Evolutionary conservation across 2,113 vertebrate species (phyloP).

Genomic region (Fregata magnificens): DNA sequence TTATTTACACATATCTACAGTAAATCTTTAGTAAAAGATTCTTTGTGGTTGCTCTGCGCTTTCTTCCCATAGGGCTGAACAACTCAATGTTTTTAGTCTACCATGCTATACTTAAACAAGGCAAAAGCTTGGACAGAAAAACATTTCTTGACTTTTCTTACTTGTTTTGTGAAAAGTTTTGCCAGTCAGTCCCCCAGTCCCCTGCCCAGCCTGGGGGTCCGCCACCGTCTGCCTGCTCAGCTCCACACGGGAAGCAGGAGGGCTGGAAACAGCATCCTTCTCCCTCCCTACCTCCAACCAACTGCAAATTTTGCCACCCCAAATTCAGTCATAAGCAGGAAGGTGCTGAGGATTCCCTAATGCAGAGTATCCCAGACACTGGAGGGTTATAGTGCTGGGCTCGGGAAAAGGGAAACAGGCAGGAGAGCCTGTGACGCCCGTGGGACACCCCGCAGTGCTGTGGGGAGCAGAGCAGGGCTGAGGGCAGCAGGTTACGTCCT

Average conservation of each 20-base stretch:
- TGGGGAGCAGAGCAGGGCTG: too few species aligned
- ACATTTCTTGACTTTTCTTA: not conserved
- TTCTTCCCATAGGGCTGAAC: not conserved
- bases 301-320: not conserved
- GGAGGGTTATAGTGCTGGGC: not conserved
- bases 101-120: not conserved
- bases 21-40: not conserved
- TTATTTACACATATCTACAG: not conserved
- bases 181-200: not conserved
- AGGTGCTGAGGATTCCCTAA: too few species aligned
- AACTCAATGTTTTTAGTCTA: not conserved
- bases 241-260: not conserved
- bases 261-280: not conserved
- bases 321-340: not conserved
- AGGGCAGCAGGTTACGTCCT: not conserved
- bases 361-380: accelerated
- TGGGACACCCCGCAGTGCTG: not conserved
- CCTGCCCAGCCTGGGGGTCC: not conserved
- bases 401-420: not conserved
- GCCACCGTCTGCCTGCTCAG: accelerated
- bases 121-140: not conserved
- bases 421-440: not conserved
- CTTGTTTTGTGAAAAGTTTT: not conserved
- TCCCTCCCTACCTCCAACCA: not conserved
- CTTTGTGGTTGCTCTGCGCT: not conserved